Conservation (phyloP, 2,888 invertebrate species). For the Tetragonisca angustula region DNA sequence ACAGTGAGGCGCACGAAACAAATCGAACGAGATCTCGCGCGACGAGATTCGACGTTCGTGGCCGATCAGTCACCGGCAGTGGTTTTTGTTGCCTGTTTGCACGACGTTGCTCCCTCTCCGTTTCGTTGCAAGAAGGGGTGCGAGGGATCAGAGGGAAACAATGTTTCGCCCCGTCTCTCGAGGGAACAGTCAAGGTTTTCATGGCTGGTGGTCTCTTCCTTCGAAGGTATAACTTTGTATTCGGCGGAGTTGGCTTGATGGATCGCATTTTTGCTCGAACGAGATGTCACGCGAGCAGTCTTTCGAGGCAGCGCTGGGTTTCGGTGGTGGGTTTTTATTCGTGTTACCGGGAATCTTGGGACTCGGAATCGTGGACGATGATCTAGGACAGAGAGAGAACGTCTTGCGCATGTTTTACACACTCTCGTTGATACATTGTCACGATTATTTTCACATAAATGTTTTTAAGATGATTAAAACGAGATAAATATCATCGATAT, state of each 20-base stretch:
- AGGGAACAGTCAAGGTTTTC: constrained; percentile 23
- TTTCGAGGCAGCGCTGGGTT: neutral
- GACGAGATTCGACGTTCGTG: constrained; percentile 13
- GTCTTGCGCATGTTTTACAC: neutral
- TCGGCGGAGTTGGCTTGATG: constrained; percentile 30
- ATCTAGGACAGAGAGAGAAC: neutral
- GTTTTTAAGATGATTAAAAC: too few relatives aligned
- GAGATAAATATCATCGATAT: too few relatives aligned
- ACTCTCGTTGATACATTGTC: too few relatives aligned
- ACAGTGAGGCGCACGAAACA: constrained; percentile 13
- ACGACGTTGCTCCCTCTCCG: constrained; percentile 2
- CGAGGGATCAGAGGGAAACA: constrained; percentile 24
- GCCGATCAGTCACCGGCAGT: constrained; percentile 12
- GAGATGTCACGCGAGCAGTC: neutral
- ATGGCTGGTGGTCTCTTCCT: constrained; percentile 16
- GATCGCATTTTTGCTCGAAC: constrained; percentile 16
- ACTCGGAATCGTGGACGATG: neutral
- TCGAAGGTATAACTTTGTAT: constrained; percentile 30
- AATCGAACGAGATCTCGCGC: constrained; percentile 14
- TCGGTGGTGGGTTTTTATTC: neutral
- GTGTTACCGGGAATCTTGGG: constrained; percentile 4
- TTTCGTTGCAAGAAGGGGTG: neutral
- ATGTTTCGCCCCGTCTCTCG: constrained; percentile 20
- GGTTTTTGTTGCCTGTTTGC: constrained; percentile 5
- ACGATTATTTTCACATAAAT: neutral